Base-by-base conservation (phyloP, 2,797 vertebrate genomes). In the Delichon dasypus region DNA sequence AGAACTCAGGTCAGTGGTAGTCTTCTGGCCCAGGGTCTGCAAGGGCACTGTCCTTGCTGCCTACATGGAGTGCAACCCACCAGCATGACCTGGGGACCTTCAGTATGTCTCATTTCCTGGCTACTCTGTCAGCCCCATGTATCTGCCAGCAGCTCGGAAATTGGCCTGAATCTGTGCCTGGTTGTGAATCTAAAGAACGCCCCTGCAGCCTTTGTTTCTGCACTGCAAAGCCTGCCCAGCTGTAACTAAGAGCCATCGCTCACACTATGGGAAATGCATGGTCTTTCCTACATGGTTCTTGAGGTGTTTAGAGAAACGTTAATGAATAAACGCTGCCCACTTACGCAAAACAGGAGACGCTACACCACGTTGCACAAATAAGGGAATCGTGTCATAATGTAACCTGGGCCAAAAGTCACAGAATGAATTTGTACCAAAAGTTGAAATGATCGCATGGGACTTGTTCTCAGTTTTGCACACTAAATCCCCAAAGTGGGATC, bases 391-490 rank as follows among this genome's bases (percentile, higher is more conserved):
- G 20, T 36, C 20, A 18, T 51, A 11, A 11, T 32, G 14, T 29
- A 47, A 7, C 27, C 47, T 25, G 36, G 45, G 22, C 23, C 27
- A 84, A 75, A 75, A 67, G 64, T n/a, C 64, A 34, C 0, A 0
- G n/a, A 47, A 62, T 38, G 21, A 19, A 48, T 76, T 72, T 8
- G 22, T 64, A 15, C 25, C 47, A 62, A 20, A 61, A 66, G 7
- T 0, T 66, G 42, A 27, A 40, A 40, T 14, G 40, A 1, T 45
- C 0, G 0, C 44, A 51, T 1, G 5, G 61, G 30, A 26, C 57
- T 83, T 42, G 26, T 79, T 79, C 61, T 62, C 40, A 36, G 9
- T 51, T 70, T 51, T 44, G 8, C 27, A 36, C 19, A 7, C 55
- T 73, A 66, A 58, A 65, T 68, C 36, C 17, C 40, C 8, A 10